phyloP scores from a whole-genome alignment of 2,888 invertebrate genomes.

The Boloria euphrosyne region DNA sequence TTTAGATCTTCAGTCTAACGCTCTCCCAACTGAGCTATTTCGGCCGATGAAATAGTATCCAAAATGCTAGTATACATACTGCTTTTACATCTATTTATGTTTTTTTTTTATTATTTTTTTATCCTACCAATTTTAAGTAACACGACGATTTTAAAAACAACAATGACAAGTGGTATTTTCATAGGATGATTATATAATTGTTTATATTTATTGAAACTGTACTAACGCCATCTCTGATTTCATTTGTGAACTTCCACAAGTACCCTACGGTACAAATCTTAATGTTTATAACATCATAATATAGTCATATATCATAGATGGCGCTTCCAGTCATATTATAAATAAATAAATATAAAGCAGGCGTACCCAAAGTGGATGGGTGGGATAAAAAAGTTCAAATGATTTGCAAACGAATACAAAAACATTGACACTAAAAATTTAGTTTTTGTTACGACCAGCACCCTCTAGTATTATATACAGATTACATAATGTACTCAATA shows the following conservation, averaged over 20 bases:
- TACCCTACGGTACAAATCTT: not conserved
- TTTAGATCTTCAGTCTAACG: conserved; percentile 87
- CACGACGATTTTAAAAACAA: not conserved
- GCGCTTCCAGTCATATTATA: no score
- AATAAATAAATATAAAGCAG: no score
- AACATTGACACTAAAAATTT: no score
- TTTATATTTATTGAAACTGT: not conserved
- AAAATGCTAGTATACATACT: conserved; percentile 49
- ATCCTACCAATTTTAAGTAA: no score
- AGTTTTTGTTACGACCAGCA: no score
- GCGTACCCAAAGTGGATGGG: no score
- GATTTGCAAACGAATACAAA: no score
- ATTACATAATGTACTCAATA: no score
- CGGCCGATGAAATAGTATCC: conserved; percentile 55
- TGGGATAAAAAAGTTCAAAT: no score
- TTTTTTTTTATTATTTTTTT: no score
- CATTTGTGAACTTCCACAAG: conserved; percentile 20
- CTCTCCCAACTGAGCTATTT: conserved; percentile 86
- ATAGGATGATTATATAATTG: not conserved
- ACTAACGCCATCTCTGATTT: conserved; percentile 23
- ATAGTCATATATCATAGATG: conserved; percentile 45
- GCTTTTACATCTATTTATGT: not conserved
- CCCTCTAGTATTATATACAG: no score
- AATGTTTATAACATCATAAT: not conserved
- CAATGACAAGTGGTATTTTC: not conserved